These are phyloP conservation scores for Drosophila merina DNA, from an alignment of 2,888 invertebrate genomes.

Conservation along the genomic window DNA sequence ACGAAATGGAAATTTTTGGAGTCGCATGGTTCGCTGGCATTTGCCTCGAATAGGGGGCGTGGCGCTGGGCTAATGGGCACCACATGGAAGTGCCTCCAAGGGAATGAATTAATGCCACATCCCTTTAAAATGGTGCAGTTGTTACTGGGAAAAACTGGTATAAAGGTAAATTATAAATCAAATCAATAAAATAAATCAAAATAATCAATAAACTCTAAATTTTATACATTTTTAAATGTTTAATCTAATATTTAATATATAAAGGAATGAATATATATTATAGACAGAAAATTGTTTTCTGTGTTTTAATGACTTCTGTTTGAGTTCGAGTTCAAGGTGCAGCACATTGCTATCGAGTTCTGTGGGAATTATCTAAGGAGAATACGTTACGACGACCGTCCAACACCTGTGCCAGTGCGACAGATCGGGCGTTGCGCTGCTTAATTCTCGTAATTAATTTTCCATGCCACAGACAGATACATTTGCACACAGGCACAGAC, in stretches of 20 bases:
- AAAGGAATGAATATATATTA: neutral
- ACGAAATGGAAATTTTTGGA: constrained; percentile 56
- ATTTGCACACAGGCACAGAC: neutral
- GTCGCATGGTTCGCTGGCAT: constrained; percentile 60
- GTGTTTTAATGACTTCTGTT: constrained; percentile 7
- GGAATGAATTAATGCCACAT: constrained; percentile 37
- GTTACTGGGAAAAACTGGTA: neutral
- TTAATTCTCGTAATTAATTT: constrained; percentile 57
- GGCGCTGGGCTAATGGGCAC: constrained; percentile 46
- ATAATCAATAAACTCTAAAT: neutral
- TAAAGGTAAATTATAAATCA: neutral
- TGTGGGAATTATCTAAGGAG: constrained; percentile 61
- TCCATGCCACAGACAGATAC: constrained; percentile 40
- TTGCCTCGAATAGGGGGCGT: constrained; percentile 36
- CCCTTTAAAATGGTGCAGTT: neutral
- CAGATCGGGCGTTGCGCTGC: constrained; percentile 34
- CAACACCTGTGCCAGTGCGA: constrained; percentile 44
- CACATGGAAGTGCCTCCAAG: constrained; percentile 42
- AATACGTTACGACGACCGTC: constrained; percentile 58
- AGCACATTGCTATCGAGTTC: constrained; percentile 37
- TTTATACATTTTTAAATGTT: neutral
- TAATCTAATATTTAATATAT: neutral
- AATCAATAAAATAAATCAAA: neutral
- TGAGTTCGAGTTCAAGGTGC: constrained; percentile 27
- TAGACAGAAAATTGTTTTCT: neutral